Evolutionary conservation across 2,888 invertebrate genomes (phyloP), one percentile per base, ranked within the genome.

Genomic region (Habrosyne pyritoides): DNA sequence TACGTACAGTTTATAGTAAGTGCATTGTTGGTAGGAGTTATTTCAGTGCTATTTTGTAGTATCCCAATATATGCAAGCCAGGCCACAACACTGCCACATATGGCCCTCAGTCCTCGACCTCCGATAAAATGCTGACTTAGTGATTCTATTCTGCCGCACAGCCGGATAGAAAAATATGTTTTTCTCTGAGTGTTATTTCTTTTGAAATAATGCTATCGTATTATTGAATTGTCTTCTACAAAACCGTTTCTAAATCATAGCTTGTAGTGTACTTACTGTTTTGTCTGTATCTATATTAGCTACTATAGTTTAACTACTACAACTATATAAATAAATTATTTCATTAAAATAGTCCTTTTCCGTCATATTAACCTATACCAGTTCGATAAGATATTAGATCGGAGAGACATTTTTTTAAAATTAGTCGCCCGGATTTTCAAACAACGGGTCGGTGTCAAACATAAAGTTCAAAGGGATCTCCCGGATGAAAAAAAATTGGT

Each of bases 151-250:
- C 76, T 69, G 75, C 65, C 58, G 61, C 63, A 66, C 66, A 69
- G 68, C 75, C 74, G 73, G 67, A 65, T 61, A 64, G 64, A 78
- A 82, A 81, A 82, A 82, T 80, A 82, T 83, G 80, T 81, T 83
- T 73, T 81, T 79, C 74, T 75, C 67, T 64, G 60, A 68, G 67
- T 67, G 50, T 3, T 18, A 50, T 28, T 66, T 62, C 65, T 71
- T 67, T 61, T 77, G 72, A 76, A 70, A 74, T 79, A 76, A 74
- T 66, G 7, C 24, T 24, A 24, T 24, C 42, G n/a, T 42, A 73
- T 67, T 72, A 77, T 76, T 75, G 71, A 75, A 71, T 69, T 22
- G 57, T 56, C 55, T 52, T 48, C 26, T 52, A 55, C 52, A 30
- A 12, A 63, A 26, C 47, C 8, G 26, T 51, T n/a, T 33, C 14